A percentile compares a stretch with the other conserved stretches of the same genome.
Evolutionary conservation across 2,888 invertebrate genomes (phyloP).

Genomic region (Tanytarsus gracilentus): DNA sequence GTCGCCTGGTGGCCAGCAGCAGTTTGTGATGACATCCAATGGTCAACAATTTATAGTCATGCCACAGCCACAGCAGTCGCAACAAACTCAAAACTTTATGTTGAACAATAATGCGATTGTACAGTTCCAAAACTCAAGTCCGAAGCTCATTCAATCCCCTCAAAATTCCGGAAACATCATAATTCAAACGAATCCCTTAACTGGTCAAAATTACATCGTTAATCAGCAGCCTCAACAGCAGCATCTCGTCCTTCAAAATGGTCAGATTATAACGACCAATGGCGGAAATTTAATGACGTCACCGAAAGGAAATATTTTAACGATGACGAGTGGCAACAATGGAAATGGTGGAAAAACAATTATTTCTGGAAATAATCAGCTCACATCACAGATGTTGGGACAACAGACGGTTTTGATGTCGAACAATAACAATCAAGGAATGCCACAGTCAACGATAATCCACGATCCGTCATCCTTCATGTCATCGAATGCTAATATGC

Average conservation of each 20-base stretch:
- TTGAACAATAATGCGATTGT: slow-evolving; percentile 22
- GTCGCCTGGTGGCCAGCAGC: slow-evolving; percentile 30
- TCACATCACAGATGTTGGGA: slow-evolving; percentile 47
- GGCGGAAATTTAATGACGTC: slow-evolving; percentile 9
- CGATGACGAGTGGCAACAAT: slow-evolving; percentile 32
- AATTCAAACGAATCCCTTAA: slow-evolving; percentile 24
- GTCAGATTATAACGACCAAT: slow-evolving; percentile 32
- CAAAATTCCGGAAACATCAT: slow-evolving; percentile 11
- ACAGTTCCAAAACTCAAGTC: slow-evolving; percentile 4
- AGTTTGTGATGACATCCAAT: slow-evolving; percentile 43
- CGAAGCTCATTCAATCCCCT: background rate
- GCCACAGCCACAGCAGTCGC: slow-evolving; percentile 21
- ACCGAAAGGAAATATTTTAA: slow-evolving; percentile 29
- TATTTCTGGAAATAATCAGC: slow-evolving; percentile 24
- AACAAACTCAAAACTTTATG: slow-evolving; percentile 18
- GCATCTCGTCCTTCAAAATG: slow-evolving; percentile 30
- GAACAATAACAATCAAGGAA: slow-evolving; percentile 65
- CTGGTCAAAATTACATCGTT: slow-evolving; percentile 10
- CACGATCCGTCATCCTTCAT: slow-evolving; percentile 42
- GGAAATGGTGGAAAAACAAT: slow-evolving; percentile 8
- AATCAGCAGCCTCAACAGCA: slow-evolving; percentile 1
- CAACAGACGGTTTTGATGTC: slow-evolving; percentile 74
- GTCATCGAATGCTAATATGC: slow-evolving; percentile 31
- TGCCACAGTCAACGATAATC: slow-evolving; percentile 70
- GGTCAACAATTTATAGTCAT: slow-evolving; percentile 40